Percentiles rank a stretch among this genome's conserved stretches.
Evolutionary conservation across 2,113 vertebrate species (phyloP).

Genomic region (Ctenomys sociabilis): DNA sequence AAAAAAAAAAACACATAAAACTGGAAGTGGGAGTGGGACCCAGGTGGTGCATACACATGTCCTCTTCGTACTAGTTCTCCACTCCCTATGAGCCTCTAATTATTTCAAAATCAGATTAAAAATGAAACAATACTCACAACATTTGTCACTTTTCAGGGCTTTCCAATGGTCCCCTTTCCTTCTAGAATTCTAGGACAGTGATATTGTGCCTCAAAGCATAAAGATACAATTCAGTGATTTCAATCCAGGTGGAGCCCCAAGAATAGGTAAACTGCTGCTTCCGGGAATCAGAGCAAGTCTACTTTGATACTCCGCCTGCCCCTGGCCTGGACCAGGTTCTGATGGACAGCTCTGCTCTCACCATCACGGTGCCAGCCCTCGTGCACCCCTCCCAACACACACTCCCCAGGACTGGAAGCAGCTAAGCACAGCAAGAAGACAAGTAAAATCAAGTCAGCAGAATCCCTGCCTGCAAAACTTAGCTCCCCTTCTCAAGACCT

Average conservation of each 20-base stretch:
- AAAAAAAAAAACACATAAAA: no score
- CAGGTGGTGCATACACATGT: background rate
- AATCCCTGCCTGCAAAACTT: background rate
- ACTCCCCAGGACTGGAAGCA: background rate
- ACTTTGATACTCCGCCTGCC: background rate
- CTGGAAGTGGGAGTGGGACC: no score
- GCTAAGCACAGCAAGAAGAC: background rate
- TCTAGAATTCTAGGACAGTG: background rate
- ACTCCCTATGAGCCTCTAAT: background rate
- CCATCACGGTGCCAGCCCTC: no score
- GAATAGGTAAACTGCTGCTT: background rate
- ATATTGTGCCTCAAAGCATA: background rate
- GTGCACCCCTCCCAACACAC: background rate
- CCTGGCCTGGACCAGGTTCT: background rate
- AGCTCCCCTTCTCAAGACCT: background rate
- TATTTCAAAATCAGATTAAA: background rate
- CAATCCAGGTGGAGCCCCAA: no score
- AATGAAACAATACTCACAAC: background rate
- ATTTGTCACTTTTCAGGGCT: background rate
- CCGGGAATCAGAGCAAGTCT: background rate
- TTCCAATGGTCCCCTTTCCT: background rate
- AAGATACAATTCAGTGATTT: background rate
- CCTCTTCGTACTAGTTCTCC: background rate
- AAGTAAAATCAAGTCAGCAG: background rate
- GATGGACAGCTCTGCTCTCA: background rate